Conservation (phyloP, 2,888 invertebrate genomes). For the Orthosia gothica region DNA sequence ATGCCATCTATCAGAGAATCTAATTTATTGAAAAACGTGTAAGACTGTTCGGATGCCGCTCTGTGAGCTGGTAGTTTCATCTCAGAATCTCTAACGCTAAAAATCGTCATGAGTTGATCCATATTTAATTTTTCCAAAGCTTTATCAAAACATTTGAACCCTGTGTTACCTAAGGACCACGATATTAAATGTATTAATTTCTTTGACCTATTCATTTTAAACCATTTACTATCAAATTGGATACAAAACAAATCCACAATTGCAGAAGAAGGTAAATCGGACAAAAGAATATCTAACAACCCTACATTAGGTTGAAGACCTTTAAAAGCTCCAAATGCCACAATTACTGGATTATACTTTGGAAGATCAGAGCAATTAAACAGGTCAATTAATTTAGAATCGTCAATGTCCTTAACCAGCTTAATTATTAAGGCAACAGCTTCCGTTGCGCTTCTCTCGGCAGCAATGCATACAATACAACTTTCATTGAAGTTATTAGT, state of each 20-base stretch:
- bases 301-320: conserved; percentile 6
- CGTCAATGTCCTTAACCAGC: conserved; percentile 30
- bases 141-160: conserved; percentile 25
- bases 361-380: conserved; percentile 52
- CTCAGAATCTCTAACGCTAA: conserved; percentile 22
- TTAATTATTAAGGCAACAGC: conserved; percentile 22
- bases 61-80: conserved; percentile 30
- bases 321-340: conserved; percentile 16
- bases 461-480: conserved; percentile 38
- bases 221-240: conserved; percentile 31
- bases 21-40: conserved; percentile 40
- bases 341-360: conserved; percentile 35
- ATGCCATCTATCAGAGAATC: conserved; percentile 22
- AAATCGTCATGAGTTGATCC: conserved; percentile 21
- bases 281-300: conserved; percentile 20
- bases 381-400: conserved; percentile 35
- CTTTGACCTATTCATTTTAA: conserved; percentile 19
- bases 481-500: conserved; percentile 5
- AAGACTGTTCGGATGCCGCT: conserved; percentile 34
- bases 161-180: not conserved
- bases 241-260: conserved; percentile 29
- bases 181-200: conserved; percentile 38
- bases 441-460: conserved; percentile 25
- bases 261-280: conserved; percentile 15
- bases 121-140: conserved; percentile 28